Conservation (phyloP, 1,140 invertebrate species). For the Brachionus rubens region DNA sequence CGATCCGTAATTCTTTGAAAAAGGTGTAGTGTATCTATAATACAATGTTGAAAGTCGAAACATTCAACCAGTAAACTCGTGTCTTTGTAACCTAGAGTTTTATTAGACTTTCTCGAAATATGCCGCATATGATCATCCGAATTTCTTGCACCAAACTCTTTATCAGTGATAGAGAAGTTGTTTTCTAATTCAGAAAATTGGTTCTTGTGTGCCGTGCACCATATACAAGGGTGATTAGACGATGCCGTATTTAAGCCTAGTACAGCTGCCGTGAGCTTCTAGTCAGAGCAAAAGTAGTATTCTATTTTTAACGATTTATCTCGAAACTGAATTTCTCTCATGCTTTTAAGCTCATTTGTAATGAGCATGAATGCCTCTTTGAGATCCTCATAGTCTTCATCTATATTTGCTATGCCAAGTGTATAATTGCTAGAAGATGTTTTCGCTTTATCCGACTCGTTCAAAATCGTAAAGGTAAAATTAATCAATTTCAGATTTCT, state of each 20-base stretch:
- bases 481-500: neutral
- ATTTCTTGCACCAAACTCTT: neutral
- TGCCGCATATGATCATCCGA: neutral
- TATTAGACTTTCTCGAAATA: neutral
- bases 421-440: neutral
- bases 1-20: neutral
- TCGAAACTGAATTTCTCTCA: neutral
- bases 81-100: neutral
- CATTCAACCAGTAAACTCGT: neutral
- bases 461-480: constrained; percentile 5
- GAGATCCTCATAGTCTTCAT: neutral
- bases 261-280: neutral
- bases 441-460: neutral
- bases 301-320: neutral
- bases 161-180: neutral
- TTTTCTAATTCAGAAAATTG: neutral
- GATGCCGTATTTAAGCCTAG: neutral
- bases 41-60: neutral
- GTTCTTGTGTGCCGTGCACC: neutral
- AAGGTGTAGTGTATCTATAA: neutral
- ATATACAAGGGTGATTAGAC: neutral
- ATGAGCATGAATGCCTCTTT: neutral
- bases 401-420: neutral
- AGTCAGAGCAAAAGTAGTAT: neutral
- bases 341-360: neutral